These are phyloP conservation scores for Drosophila robusta DNA, from an alignment of 2,888 invertebrate species.

Conservation along the genomic window DNA sequence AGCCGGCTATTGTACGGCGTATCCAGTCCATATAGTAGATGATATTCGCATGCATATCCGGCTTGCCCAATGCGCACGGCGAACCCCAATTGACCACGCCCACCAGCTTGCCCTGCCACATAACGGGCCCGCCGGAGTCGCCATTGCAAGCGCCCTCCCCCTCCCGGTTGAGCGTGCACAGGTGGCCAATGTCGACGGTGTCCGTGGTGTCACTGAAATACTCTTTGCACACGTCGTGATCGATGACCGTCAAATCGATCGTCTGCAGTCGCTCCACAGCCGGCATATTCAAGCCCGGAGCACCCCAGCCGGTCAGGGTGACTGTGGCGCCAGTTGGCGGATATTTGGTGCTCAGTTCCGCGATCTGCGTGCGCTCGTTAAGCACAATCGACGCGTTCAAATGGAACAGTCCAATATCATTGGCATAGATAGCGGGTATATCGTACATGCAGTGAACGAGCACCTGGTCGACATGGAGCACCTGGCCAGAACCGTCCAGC, in stretches of 20 bases:
- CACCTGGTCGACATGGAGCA: slow-evolving; percentile 44
- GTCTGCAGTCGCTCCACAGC: slow-evolving; percentile 86
- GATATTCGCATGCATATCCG: slow-evolving; percentile 80
- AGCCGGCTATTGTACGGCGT: slow-evolving; percentile 48
- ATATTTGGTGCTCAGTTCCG: slow-evolving; percentile 83
- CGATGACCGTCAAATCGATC: slow-evolving; percentile 86
- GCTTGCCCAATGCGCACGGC: slow-evolving; percentile 77
- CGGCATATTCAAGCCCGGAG: slow-evolving; percentile 84
- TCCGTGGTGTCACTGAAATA: slow-evolving; percentile 80
- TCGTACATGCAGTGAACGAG: slow-evolving; percentile 71
- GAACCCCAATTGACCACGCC: slow-evolving; percentile 81
- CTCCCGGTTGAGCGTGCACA: slow-evolving; percentile 86
- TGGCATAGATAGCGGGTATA: slow-evolving; percentile 75
- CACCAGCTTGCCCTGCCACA: slow-evolving; percentile 68
- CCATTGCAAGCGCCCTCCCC: slow-evolving; percentile 86
- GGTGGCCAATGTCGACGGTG: slow-evolving; percentile 86
- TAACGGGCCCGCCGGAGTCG: slow-evolving; percentile 80
- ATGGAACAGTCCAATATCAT: slow-evolving; percentile 89
- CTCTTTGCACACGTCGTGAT: slow-evolving; percentile 85
- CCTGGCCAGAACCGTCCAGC: slow-evolving; percentile 56
- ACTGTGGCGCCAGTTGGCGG: slow-evolving; percentile 85
- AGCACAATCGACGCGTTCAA: slow-evolving; percentile 86
- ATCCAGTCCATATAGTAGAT: slow-evolving; percentile 79
- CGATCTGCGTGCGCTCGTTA: slow-evolving; percentile 85
- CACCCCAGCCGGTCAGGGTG: slow-evolving; percentile 88